phyloP scores from a whole-genome alignment of 2,888 invertebrate species.

The Diploptera punctata region DNA sequence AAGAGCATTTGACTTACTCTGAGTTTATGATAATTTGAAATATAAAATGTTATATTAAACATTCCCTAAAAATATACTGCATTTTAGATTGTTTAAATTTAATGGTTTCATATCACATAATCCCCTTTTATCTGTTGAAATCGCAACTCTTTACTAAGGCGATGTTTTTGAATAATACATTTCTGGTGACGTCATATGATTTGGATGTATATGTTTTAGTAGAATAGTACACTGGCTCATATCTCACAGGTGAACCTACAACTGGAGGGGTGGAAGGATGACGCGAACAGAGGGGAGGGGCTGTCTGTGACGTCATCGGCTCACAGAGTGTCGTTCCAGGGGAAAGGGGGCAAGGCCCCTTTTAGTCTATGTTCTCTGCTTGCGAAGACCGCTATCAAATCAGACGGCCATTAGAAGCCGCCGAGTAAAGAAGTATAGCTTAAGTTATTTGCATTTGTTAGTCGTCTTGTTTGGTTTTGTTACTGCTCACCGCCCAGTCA shows the following conservation, averaged over 20 bases:
- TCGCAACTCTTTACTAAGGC: too few species aligned
- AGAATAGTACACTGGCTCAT: background rate
- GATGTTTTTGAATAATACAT: too few species aligned
- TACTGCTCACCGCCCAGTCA: background rate
- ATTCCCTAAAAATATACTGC: too few species aligned
- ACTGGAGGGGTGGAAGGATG: constrained; percentile 19
- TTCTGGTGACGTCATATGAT: too few species aligned
- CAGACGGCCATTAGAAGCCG: constrained; percentile 30
- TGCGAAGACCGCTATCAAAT: constrained; percentile 1
- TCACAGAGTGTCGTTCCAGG: constrained; percentile 11
- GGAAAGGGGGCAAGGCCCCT: constrained; percentile 8
- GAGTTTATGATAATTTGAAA: too few species aligned
- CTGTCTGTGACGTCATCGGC: constrained; percentile 18
- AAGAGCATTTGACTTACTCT: too few species aligned
- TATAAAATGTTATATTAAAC: too few species aligned
- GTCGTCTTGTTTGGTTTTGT: constrained; percentile 21
- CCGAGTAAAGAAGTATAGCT: background rate
- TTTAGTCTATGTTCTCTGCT: constrained; percentile 13
- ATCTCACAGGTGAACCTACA: constrained; percentile 25
- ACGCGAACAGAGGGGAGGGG: constrained; percentile 19
- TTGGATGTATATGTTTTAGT: background rate
- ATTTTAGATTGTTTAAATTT: too few species aligned
- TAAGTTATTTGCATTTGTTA: background rate
- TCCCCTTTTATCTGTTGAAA: too few species aligned
- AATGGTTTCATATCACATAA: too few species aligned